A percentile compares a stretch with the other conserved stretches of the same genome.
These are phyloP conservation scores for Cyclophora punctaria DNA, from an alignment of 2,888 invertebrate genomes.

Conservation along the genomic window DNA sequence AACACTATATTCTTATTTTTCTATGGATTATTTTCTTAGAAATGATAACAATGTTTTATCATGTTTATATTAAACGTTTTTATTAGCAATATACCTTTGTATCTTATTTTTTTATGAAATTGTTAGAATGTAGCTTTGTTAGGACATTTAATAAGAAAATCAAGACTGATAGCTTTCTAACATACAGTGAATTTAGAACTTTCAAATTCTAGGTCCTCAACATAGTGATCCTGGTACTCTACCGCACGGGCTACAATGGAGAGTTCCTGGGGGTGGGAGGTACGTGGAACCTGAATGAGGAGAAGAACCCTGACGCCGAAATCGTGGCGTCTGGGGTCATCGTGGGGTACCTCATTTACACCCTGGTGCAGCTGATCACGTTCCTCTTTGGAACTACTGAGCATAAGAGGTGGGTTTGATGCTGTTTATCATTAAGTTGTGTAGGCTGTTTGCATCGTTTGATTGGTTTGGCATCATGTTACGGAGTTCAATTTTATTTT, in stretches of 20 bases:
- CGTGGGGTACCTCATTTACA: slow-evolving; percentile 90
- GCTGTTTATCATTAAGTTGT: neutral
- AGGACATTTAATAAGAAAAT: no score
- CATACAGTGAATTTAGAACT: no score
- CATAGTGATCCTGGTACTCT: slow-evolving; percentile 84
- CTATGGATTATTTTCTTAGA: no score
- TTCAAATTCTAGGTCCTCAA: slow-evolving; percentile 80
- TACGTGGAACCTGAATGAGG: slow-evolving; percentile 92
- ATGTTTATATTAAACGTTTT: no score
- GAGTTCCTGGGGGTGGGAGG: slow-evolving; percentile 91
- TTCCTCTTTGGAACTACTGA: slow-evolving; percentile 85
- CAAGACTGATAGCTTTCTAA: no score
- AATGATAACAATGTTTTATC: no score
- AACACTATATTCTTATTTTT: no score
- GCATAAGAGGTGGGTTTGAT: slow-evolving; percentile 78
- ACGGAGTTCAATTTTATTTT: no score
- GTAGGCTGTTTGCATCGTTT: neutral
- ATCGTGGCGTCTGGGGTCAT: slow-evolving; percentile 91
- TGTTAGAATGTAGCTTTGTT: no score
- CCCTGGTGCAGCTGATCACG: slow-evolving; percentile 82
- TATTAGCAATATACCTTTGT: no score
- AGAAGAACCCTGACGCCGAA: slow-evolving; percentile 90
- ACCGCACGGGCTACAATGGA: slow-evolving; percentile 88
- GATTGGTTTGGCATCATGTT: no score
- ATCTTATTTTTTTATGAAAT: no score